Percentiles rank a stretch among this genome's conserved stretches.
phyloP scores from a whole-genome alignment of 2,797 vertebrate species.

The Tarsius wallacei region DNA sequence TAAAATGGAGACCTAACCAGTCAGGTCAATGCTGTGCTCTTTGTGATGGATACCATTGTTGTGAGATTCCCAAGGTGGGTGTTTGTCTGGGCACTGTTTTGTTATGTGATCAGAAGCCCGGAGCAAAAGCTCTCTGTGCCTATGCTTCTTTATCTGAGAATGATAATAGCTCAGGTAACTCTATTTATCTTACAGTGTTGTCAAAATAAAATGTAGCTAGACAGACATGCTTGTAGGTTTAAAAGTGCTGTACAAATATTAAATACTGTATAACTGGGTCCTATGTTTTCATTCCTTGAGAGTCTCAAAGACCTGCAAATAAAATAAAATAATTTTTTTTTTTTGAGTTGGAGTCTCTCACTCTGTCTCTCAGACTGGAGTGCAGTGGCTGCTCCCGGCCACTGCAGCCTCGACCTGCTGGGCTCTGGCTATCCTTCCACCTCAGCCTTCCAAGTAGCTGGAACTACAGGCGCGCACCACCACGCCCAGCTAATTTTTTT shows the following conservation, averaged over 20 bases:
- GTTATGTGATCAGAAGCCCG: not conserved
- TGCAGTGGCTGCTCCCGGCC: too few species aligned
- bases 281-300: not conserved
- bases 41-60: not conserved
- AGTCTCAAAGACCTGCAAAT: not conserved
- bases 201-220: not conserved
- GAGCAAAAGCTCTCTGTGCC: not conserved
- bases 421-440: too few species aligned
- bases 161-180: not conserved
- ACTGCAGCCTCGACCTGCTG: too few species aligned
- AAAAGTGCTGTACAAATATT: not conserved
- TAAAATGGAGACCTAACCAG: not conserved
- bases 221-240: not conserved
- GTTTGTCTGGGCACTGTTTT: not conserved
- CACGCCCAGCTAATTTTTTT: too few species aligned
- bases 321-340: not conserved
- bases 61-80: not conserved
- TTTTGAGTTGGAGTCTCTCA: too few species aligned
- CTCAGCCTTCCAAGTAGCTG: too few species aligned
- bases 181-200: not conserved
- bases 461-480: too few species aligned
- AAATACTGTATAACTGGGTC: not conserved
- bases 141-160: not conserved
- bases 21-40: fast-evolving
- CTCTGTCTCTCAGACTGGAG: too few species aligned